phyloP scores from a whole-genome alignment of 92 coral and sea anemone species.

The Porites cylindrica region DNA sequence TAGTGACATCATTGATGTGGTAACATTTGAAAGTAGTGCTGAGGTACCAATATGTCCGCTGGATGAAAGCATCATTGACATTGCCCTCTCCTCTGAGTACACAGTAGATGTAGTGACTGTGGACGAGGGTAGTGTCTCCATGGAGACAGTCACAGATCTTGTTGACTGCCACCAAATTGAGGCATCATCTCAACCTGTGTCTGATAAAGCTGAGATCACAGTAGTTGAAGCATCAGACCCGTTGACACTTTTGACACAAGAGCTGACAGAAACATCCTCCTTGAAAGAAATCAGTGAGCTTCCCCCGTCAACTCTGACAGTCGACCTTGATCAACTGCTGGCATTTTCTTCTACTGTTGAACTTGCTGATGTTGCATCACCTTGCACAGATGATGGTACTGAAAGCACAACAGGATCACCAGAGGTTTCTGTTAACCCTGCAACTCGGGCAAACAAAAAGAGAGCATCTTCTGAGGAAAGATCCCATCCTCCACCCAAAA shows the following conservation, averaged over 20 bases:
- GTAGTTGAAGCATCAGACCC: conserved; percentile 60
- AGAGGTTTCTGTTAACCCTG: neutral
- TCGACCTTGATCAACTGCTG: conserved; percentile 26
- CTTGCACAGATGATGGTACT: neutral
- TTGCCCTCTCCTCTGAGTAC: conserved; percentile 35
- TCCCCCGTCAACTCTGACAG: conserved; percentile 16
- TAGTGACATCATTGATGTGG: conserved; percentile 37
- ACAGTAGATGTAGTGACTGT: conserved; percentile 11
- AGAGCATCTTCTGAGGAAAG: conserved; percentile 17
- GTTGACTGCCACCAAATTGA: neutral
- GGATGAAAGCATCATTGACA: conserved; percentile 8
- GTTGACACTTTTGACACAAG: conserved; percentile 37
- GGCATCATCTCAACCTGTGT: neutral
- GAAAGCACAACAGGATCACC: neutral
- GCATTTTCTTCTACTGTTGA: conserved; percentile 26
- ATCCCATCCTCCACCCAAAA: conserved; percentile 40
- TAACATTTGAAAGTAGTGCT: conserved; percentile 7
- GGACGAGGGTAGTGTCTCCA: neutral
- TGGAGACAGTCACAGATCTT: neutral
- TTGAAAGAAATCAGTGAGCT: neutral
- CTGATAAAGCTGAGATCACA: conserved; percentile 49
- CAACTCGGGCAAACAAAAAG: conserved; percentile 17
- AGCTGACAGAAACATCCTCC: conserved; percentile 18
- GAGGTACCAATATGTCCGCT: conserved; percentile 5
- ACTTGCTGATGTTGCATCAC: neutral